Evolutionary conservation across 2,888 invertebrate genomes (phyloP), one percentile per base, ranked within the genome.

Genomic region (Entomobrya proxima): DNA sequence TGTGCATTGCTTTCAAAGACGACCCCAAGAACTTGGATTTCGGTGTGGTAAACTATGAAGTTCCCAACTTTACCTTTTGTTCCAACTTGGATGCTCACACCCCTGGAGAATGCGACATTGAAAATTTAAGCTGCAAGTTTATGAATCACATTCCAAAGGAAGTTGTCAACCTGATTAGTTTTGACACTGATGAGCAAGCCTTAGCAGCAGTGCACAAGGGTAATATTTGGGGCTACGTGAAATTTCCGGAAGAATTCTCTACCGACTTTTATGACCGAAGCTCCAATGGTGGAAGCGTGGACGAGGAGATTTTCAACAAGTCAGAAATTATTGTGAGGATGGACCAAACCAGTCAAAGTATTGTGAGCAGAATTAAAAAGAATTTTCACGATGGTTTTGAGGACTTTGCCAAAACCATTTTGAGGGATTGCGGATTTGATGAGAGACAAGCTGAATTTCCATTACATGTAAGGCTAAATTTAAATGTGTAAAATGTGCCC

Each of bases 321-420:
- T 81, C 81, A 0, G 74, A 72, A 72, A 81, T 81, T 32, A 32
- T 81, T 58, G 58, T 81, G 18, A 72, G 32, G 15, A 44, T 81
- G 74, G 81, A 81, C 35, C 72, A 81, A 47, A 47, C 40, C 55
- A 76, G 76, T 35, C 82, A 83, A 92, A 97, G 98, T 93, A 97
- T 98, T 90, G 96, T 97, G 0, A 94, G 97, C 90, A 96, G 97
- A 94, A 93, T 98, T 61, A 96, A 96, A 92, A 93, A 96, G 85
- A 96, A 96, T 91, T 94, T 98, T 87, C 95, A 97, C 91, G 94
- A 96, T 91, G 95, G 96, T 0, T 98, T 97, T 92, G 94, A 97
- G 91, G 95, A 95, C 91, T 98, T 98, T 91, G 96, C 97, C 11
- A 92, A 93, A 93, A 93, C 94, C 81, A 92, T 97, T 76, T 92